Percentiles rank a stretch among this genome's conserved stretches.
phyloP scores from a whole-genome alignment of 2,888 invertebrate species.

The Trichacis sp. region DNA sequence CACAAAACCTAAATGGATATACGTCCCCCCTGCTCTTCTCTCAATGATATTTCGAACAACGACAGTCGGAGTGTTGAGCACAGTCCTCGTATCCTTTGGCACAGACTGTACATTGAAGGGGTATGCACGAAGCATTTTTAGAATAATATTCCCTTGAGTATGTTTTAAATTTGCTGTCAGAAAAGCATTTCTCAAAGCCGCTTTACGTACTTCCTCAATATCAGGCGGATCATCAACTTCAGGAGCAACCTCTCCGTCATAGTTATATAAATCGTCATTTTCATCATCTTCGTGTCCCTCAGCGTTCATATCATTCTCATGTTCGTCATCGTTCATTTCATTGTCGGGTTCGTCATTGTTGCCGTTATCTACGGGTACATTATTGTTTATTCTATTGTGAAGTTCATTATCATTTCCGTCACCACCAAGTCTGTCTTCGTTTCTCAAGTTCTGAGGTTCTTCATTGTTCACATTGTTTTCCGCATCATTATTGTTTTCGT shows the following conservation, averaged over 20 bases:
- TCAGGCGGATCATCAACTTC: slow-evolving; percentile 13
- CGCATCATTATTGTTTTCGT: no score
- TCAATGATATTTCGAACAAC: not conserved
- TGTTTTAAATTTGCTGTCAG: slow-evolving; percentile 12
- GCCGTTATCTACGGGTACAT: no score
- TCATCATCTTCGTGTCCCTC: slow-evolving; percentile 15
- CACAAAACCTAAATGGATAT: no score
- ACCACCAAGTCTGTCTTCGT: no score
- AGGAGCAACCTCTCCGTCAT: slow-evolving; percentile 10
- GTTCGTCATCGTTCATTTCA: no score
- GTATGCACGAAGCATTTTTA: slow-evolving; percentile 11
- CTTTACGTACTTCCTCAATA: slow-evolving; percentile 11
- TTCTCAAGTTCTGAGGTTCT: no score
- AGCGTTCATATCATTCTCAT: slow-evolving; percentile 1
- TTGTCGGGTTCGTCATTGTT: no score
- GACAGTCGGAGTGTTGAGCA: no score
- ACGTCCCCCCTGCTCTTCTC: no score
- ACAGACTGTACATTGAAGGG: slow-evolving; percentile 12
- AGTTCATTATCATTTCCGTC: no score
- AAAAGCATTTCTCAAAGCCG: slow-evolving; percentile 5
- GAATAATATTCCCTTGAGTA: slow-evolving; percentile 18
- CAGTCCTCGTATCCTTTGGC: slow-evolving; percentile 16
- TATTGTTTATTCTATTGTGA: no score
- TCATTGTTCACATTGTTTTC: no score
- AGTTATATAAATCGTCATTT: slow-evolving; percentile 15